These are phyloP conservation scores for Chymomyza costata DNA, from an alignment of 1,140 invertebrate species.

Conservation along the genomic window DNA sequence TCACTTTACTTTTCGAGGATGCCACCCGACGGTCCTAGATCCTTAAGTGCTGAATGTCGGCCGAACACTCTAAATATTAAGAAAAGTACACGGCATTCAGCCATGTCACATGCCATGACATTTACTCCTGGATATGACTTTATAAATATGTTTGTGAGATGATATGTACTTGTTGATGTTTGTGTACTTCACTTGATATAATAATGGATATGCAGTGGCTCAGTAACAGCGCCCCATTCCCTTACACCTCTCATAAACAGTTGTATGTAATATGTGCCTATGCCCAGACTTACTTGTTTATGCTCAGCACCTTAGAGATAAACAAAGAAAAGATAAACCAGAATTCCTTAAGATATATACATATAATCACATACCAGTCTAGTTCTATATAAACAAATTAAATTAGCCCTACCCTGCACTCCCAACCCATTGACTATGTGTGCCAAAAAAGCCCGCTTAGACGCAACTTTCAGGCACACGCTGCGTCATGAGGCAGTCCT, in stretches of 20 bases:
- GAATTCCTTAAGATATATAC: slow-evolving; percentile 12
- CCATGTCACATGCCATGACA: no score
- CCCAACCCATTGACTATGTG: slow-evolving; percentile 1
- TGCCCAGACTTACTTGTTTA: slow-evolving; percentile 18
- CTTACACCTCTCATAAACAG: neutral
- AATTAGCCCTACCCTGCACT: slow-evolving; percentile 4
- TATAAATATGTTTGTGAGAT: slow-evolving; percentile 6
- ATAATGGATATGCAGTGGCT: slow-evolving; percentile 40
- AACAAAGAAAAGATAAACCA: no score
- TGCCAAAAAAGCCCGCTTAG: slow-evolving; percentile 23
- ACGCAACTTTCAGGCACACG: slow-evolving; percentile 73
- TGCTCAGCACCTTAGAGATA: slow-evolving; percentile 54
- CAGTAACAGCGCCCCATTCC: slow-evolving; percentile 1
- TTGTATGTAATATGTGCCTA: no score
- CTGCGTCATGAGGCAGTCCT: slow-evolving; percentile 74
- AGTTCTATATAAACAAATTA: neutral
- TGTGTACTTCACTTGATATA: slow-evolving; percentile 15
- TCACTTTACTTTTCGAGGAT: no score
- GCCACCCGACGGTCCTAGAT: no score
- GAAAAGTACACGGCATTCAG: no score
- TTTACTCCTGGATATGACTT: neutral
- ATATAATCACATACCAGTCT: slow-evolving; percentile 11
- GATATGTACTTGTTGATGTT: slow-evolving; percentile 4
- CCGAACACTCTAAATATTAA: no score
- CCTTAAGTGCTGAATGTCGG: no score